Evolutionary conservation across 2,888 invertebrate species (phyloP).

Genomic region (Lasioglossum lativentre): DNA sequence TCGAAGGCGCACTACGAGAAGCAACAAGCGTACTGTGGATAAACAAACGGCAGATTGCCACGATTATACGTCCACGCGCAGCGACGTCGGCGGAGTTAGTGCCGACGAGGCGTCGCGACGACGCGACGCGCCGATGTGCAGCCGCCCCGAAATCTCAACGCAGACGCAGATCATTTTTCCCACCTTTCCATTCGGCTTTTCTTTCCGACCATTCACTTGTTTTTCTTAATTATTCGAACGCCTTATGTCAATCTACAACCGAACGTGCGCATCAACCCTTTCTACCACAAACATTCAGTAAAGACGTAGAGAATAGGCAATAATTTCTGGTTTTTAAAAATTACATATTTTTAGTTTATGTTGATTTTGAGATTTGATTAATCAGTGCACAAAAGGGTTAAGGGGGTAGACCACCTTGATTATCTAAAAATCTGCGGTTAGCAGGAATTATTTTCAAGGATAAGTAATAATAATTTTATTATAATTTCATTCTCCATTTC

Average conservation of each 20-base stretch:
- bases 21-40: constrained; percentile 36
- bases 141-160: constrained; percentile 46
- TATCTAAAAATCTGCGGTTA: too few relatives aligned
- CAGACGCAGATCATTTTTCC: constrained; percentile 46
- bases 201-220: background rate
- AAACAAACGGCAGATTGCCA: background rate
- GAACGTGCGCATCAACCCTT: background rate
- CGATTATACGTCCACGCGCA: constrained; percentile 12
- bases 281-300: background rate
- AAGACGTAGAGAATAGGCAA: too few relatives aligned
- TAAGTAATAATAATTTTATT: too few relatives aligned
- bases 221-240: background rate
- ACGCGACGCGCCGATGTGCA: constrained; percentile 17
- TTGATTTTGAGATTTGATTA: too few relatives aligned
- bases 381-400: too few relatives aligned
- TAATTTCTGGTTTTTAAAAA: too few relatives aligned
- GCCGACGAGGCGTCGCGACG: constrained; percentile 16
- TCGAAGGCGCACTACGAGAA: constrained; percentile 9
- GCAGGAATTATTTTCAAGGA: too few relatives aligned
- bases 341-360: too few relatives aligned
- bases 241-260: background rate
- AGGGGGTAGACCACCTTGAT: too few relatives aligned
- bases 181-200: background rate
- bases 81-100: constrained; percentile 45
- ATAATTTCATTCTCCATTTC: too few relatives aligned